Conservation (phyloP, 2,113 vertebrate genomes). For the Zosterops lateralis region DNA sequence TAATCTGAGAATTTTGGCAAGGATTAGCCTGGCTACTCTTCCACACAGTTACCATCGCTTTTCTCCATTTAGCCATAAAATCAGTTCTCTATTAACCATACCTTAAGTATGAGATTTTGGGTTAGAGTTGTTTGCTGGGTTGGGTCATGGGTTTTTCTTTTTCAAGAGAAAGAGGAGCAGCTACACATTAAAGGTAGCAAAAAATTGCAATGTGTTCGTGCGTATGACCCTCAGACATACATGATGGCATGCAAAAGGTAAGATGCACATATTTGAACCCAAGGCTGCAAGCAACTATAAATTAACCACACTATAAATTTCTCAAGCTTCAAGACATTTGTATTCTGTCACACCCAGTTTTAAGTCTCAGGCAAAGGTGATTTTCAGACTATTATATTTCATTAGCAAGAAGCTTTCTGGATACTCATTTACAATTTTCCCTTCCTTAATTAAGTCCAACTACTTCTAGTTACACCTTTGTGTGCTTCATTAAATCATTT, state of each 20-base stretch:
- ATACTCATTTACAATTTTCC: constrained; percentile 33
- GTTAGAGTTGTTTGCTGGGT: background rate
- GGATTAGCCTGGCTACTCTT: background rate
- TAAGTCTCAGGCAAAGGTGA: background rate
- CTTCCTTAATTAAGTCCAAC: constrained; percentile 45
- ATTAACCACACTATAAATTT: background rate
- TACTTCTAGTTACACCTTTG: constrained; percentile 42
- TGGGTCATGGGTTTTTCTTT: background rate
- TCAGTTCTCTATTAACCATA: background rate
- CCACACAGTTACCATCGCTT: background rate
- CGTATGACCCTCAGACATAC: background rate
- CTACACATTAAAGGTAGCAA: background rate
- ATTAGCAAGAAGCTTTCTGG: constrained; percentile 13
- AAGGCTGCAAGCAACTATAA: background rate
- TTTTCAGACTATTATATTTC: constrained; percentile 33
- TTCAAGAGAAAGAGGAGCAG: background rate
- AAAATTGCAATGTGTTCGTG: background rate
- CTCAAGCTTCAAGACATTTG: background rate
- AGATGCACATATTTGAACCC: background rate
- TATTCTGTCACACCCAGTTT: background rate
- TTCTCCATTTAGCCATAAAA: background rate
- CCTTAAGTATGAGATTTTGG: background rate
- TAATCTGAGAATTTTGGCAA: background rate
- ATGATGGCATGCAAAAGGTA: background rate
- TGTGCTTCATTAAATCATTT: constrained; percentile 56